These are phyloP conservation scores for Slavum lentiscoides DNA, from an alignment of 2,888 invertebrate species.

Conservation along the genomic window DNA sequence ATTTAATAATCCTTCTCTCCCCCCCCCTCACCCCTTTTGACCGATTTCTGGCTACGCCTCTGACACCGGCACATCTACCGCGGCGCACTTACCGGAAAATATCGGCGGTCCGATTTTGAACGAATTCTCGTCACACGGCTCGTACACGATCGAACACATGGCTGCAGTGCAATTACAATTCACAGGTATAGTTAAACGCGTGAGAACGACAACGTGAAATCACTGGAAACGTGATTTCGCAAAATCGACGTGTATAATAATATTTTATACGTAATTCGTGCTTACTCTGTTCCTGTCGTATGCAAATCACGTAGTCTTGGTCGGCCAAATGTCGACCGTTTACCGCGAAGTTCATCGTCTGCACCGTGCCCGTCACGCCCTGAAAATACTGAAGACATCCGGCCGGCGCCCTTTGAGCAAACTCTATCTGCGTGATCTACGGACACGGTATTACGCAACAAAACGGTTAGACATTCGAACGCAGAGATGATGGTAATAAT, in stretches of 20 bases:
- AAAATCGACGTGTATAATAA: too few relatives aligned
- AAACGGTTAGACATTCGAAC: too few relatives aligned
- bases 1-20: too few relatives aligned
- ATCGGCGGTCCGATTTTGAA: conserved; percentile 71
- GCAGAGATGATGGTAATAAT: too few relatives aligned
- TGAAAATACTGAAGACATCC: conserved; percentile 77
- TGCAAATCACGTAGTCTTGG: conserved; percentile 78
- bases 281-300: conserved; percentile 62
- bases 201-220: too few relatives aligned
- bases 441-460: background rate
- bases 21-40: too few relatives aligned
- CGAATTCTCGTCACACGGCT: conserved; percentile 75
- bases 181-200: too few relatives aligned
- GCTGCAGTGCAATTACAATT: conserved; percentile 58
- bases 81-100: conserved; percentile 46
- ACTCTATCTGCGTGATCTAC: conserved; percentile 74
- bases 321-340: conserved; percentile 80
- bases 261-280: background rate
- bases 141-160: conserved; percentile 76
- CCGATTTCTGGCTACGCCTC: too few relatives aligned
- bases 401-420: conserved; percentile 75
- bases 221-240: too few relatives aligned
- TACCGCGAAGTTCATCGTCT: conserved; percentile 79
- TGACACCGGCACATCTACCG: too few relatives aligned
- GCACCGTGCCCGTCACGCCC: conserved; percentile 66